These are phyloP conservation scores for Platichthys flesus DNA, from an alignment of 2,113 vertebrate genomes.

Conservation along the genomic window DNA sequence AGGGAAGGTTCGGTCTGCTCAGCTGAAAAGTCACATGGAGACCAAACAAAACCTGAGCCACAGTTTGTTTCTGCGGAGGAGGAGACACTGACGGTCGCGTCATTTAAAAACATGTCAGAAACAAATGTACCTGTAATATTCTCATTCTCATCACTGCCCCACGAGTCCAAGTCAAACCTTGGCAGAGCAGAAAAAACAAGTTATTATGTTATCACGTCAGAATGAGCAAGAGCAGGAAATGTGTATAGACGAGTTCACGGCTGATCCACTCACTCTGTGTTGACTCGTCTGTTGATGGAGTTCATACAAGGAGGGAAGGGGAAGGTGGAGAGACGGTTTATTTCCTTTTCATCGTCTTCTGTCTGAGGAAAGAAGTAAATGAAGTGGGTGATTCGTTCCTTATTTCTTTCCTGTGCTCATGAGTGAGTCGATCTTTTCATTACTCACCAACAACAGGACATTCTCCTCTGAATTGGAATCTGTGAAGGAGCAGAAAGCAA, in stretches of 20 bases:
- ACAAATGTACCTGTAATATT: slow-evolving; percentile 69
- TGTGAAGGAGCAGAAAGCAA: slow-evolving; percentile 35
- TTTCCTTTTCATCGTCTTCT: slow-evolving; percentile 88
- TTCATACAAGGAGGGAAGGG: slow-evolving; percentile 91
- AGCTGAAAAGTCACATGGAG: slow-evolving; percentile 51
- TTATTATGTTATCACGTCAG: neutral
- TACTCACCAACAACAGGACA: slow-evolving; percentile 71
- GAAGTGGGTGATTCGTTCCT: neutral
- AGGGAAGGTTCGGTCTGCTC: slow-evolving; percentile 67
- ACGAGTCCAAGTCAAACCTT: slow-evolving; percentile 82
- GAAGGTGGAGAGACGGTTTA: slow-evolving; percentile 94
- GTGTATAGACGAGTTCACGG: too few relatives aligned
- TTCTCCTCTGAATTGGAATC: slow-evolving; percentile 83
- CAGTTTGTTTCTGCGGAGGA: neutral
- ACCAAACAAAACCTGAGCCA: neutral
- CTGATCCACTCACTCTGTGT: slow-evolving; percentile 75
- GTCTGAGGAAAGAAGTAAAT: slow-evolving; percentile 43
- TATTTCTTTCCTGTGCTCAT: neutral
- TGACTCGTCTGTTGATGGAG: slow-evolving; percentile 89
- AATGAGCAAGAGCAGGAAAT: neutral
- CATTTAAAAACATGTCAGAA: neutral
- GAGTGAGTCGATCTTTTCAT: neutral
- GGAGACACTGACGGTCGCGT: neutral
- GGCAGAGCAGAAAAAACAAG: neutral
- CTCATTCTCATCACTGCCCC: slow-evolving; percentile 83